These are phyloP conservation scores for Lipophrys pholis DNA, from an alignment of 2,113 vertebrate species.

Conservation along the genomic window DNA sequence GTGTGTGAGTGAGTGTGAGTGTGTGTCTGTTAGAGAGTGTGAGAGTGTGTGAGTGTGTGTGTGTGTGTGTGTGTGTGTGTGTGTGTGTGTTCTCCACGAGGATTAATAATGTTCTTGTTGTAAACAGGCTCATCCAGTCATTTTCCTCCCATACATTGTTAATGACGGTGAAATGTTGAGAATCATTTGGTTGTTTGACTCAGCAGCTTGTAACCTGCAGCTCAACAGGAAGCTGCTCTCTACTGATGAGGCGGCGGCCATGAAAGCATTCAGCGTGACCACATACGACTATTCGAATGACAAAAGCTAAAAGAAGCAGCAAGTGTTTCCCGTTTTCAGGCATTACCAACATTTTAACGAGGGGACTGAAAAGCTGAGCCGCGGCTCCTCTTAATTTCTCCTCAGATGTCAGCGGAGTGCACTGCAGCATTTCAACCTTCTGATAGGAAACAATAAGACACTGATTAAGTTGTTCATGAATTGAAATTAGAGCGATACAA, in stretches of 20 bases:
- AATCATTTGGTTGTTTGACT: conserved; percentile 27
- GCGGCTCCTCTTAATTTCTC: no score
- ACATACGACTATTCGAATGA: no score
- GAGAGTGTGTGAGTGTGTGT: background rate
- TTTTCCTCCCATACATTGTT: background rate
- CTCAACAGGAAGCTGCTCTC: conserved; percentile 29
- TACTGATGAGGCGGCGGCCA: conserved; percentile 19
- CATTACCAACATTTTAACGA: no score
- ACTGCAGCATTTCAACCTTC: no score
- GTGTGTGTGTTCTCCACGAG: background rate
- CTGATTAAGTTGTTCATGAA: no score
- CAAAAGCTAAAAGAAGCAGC: no score
- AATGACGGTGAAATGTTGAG: conserved; percentile 43
- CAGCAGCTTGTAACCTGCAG: conserved; percentile 47
- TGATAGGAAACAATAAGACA: no score
- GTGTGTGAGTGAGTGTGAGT: background rate
- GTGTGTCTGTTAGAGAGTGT: no score
- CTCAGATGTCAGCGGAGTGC: no score
- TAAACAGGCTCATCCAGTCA: conserved; percentile 27
- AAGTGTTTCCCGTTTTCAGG: no score
- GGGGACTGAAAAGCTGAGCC: no score
- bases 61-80: conserved; percentile 33
- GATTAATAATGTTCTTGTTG: conserved; percentile 33
- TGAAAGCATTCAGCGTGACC: conserved; percentile 5
- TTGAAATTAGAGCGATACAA: no score